Percentiles rank a stretch among this genome's conserved stretches.
Evolutionary conservation across 2,113 vertebrate genomes (phyloP).

Genomic region (Mastomys coucha): DNA sequence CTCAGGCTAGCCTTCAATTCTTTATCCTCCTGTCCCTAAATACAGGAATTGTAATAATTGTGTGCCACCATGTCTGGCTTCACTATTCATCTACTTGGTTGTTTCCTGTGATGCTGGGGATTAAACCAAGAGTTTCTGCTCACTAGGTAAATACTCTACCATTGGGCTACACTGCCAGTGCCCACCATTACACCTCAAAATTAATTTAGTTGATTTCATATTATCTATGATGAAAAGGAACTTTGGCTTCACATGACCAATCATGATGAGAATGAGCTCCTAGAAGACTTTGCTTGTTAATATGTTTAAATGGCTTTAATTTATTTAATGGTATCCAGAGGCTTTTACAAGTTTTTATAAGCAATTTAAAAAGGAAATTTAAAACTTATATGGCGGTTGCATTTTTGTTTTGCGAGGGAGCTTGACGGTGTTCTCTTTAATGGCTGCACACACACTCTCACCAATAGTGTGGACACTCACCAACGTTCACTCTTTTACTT

Average conservation of each 20-base stretch:
- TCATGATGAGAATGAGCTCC: background rate
- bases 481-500: too few species aligned
- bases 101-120: background rate
- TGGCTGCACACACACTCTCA: background rate
- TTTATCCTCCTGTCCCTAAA: background rate
- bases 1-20: background rate
- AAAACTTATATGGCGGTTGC: background rate
- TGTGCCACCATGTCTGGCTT: background rate
- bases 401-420: background rate
- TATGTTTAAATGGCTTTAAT: background rate
- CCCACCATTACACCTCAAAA: background rate
- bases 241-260: background rate
- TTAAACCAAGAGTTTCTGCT: background rate
- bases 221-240: background rate
- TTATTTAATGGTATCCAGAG: background rate
- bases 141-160: too few species aligned
- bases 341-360: background rate
- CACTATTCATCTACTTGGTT: background rate
- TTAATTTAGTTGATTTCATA: background rate
- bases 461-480: background rate
- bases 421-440: too few species aligned
- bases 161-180: background rate
- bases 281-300: background rate
- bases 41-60: background rate
- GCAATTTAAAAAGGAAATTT: background rate